Conservation (phyloP, 2,113 vertebrate genomes). For the rabbit (Oryctolagus cuniculus) region DNA sequence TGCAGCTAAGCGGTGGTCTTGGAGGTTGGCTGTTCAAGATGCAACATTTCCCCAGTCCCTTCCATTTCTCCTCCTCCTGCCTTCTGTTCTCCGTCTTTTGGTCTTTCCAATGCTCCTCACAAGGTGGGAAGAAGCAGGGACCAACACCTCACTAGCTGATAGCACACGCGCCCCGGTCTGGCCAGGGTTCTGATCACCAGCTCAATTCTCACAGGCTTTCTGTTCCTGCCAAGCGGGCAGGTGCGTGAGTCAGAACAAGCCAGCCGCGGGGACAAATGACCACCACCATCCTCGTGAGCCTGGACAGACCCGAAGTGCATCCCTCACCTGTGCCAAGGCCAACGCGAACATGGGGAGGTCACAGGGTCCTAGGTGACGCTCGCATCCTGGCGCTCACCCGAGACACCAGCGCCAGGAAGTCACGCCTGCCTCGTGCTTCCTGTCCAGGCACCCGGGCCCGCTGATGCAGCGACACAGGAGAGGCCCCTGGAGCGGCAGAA, state of each 20-base stretch:
- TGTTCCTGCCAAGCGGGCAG: background rate
- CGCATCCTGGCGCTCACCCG: background rate
- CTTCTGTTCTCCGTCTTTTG: background rate
- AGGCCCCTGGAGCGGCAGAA: conserved; percentile 3
- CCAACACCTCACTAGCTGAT: background rate
- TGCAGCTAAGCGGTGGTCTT: background rate
- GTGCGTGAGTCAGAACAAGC: background rate
- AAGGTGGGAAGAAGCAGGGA: background rate
- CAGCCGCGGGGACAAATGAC: background rate
- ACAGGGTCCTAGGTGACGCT: background rate
- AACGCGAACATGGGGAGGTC: background rate
- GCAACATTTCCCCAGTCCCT: background rate
- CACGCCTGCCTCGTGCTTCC: background rate
- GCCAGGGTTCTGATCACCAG: background rate
- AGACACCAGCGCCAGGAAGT: background rate
- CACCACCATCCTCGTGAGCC: background rate
- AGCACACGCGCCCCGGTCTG: background rate
- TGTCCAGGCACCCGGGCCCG: background rate
- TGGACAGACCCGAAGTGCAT: background rate
- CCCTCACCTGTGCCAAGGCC: background rate
- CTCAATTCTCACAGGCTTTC: background rate
- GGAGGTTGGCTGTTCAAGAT: background rate
- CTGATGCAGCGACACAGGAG: too few species aligned
- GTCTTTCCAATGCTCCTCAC: background rate
- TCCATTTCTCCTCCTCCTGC: background rate